Evolutionary conservation across 2,113 vertebrate species (phyloP), one percentile per base, ranked within the genome.

Genomic region (Erythrocercus mccallii): DNA sequence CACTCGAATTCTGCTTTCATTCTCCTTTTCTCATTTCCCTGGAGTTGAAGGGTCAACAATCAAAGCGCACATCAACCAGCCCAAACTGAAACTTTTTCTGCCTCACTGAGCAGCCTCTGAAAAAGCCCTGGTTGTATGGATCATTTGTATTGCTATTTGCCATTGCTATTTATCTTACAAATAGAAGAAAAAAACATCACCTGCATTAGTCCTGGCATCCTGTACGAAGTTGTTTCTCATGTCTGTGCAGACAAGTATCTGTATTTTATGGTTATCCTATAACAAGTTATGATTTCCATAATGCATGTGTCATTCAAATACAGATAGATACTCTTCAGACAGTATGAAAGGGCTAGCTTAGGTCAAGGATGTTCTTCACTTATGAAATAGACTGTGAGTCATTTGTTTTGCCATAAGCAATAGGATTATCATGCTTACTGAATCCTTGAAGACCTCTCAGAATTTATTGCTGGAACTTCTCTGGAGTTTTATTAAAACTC

Each of bases 11-110:
- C 70, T 95, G 86, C 45, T 64, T 61, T 71, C 76, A 27, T 85
- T 77, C 70, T 92, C 42, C 28, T 80, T 91, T 94, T 86, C 38
- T 94, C 96, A 96, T 96, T 98, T 95, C 74, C 54, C 74, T 62
- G 31, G 58, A 92, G 66, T 91, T 95, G 86, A 94, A 66, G 33
- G 38, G 42, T 98, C 83, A 54, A 68, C 90, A 97, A 88, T 94
- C n/a, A 92, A 95, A 97, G 31, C 86, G 53, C 12, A 24, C 23
- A 58, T 94, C 86, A 95, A 37, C 61, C 71, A 88, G 50, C 50
- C 38, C n/a, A 65, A 97, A 85, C 79, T 60, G 73, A 95, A 97
- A 71, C 37, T 48, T 81, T 28, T 96, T 88, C 64, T 87, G 20
- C 73, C 44, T 86, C 47, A 62, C 11, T 35, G 30, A 92, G 33